phyloP scores from a whole-genome alignment of 1,140 invertebrate genomes.

The Zelostemma sp. region DNA sequence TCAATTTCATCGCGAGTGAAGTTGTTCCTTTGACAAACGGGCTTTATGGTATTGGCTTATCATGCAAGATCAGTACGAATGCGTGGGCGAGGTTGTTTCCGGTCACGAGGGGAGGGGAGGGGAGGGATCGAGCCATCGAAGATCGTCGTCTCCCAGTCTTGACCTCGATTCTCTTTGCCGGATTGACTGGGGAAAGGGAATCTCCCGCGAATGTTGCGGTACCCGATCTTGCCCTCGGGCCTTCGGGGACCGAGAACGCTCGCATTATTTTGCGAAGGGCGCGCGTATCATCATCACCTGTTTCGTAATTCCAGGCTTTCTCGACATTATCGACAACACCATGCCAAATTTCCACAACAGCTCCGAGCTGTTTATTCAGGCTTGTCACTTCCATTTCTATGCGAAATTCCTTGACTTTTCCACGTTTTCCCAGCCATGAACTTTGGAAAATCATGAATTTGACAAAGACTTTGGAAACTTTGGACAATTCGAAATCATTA shows the following conservation, averaged over 20 bases:
- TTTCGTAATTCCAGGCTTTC: neutral
- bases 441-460: too few species aligned
- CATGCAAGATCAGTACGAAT: constrained; percentile 29
- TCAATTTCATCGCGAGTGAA: constrained; percentile 15
- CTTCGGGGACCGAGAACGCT: neutral
- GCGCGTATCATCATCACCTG: neutral
- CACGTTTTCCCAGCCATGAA: too few species aligned
- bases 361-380: too few species aligned
- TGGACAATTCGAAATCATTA: too few species aligned
- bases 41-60: constrained; percentile 43
- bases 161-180: constrained; percentile 13
- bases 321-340: too few species aligned
- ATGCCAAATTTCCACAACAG: too few species aligned
- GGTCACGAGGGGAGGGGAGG: constrained; percentile 43
- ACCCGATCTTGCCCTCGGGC: neutral
- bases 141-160: constrained; percentile 11
- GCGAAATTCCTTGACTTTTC: too few species aligned
- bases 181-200: constrained; percentile 14
- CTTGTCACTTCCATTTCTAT: too few species aligned
- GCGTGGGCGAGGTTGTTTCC: constrained; percentile 52
- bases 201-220: constrained; percentile 12
- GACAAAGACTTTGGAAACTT: too few species aligned
- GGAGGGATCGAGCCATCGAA: constrained; percentile 30
- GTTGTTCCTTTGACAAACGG: constrained; percentile 33
- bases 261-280: neutral